These are phyloP conservation scores for Palythoa caribaeorum DNA, from an alignment of 92 coral and sea anemone species.

Conservation along the genomic window DNA sequence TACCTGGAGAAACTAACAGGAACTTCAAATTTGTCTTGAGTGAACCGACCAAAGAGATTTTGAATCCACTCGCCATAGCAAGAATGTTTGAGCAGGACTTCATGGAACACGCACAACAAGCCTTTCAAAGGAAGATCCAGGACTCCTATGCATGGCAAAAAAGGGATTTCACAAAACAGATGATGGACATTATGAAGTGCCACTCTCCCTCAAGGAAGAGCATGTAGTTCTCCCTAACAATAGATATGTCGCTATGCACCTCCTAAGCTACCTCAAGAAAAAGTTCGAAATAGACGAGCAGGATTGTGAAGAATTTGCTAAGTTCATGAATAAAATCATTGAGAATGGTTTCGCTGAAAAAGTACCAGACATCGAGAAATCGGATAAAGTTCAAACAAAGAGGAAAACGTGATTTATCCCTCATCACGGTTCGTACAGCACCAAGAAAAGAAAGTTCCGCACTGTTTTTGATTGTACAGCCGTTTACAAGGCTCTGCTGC, in stretches of 20 bases:
- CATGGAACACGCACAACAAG: neutral
- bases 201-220: slow-evolving; percentile 49
- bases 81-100: neutral
- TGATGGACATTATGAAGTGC: neutral
- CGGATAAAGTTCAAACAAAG: too few relatives aligned
- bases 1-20: neutral
- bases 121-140: neutral
- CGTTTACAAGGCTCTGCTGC: too few relatives aligned
- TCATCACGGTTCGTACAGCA: slow-evolving; percentile 57
- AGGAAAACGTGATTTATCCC: slow-evolving; percentile 62
- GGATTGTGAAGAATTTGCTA: too few relatives aligned
- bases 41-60: neutral
- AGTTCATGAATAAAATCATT: too few relatives aligned
- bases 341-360: too few relatives aligned
- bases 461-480: too few relatives aligned
- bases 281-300: too few relatives aligned
- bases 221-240: too few relatives aligned
- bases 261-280: too few relatives aligned
- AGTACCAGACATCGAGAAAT: too few relatives aligned
- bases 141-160: neutral
- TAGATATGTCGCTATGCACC: too few relatives aligned
- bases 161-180: slow-evolving; percentile 13
- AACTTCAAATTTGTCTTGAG: neutral
- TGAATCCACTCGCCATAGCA: neutral
- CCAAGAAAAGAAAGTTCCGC: neutral